phyloP scores from a whole-genome alignment of 2,113 vertebrate species.

The Heterotis niloticus region DNA sequence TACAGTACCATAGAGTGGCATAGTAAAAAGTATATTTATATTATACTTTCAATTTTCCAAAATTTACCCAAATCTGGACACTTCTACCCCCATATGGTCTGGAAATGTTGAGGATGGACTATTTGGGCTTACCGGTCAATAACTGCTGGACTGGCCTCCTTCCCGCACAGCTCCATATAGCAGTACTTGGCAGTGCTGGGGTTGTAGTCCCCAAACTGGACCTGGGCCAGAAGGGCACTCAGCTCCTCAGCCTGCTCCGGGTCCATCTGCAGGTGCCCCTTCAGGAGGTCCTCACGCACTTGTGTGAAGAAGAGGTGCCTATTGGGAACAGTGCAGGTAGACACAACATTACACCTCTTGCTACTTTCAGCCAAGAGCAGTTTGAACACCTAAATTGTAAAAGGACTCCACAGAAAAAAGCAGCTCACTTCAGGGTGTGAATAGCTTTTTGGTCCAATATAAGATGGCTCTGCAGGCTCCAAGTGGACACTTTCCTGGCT shows the following conservation, averaged over 20 bases:
- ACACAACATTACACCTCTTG: not conserved
- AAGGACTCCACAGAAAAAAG: not conserved
- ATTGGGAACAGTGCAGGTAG: slow-evolving; percentile 29
- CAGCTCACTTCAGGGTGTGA: not conserved
- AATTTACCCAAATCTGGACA: no score
- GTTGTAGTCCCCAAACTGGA: slow-evolving; percentile 93
- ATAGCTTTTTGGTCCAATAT: no score
- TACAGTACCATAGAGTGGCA: no score
- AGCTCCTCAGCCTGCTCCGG: slow-evolving; percentile 85
- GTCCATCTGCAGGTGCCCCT: slow-evolving; percentile 84
- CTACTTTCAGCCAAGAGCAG: not conserved
- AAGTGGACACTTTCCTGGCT: no score
- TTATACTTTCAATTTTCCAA: no score
- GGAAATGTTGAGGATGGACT: no score
- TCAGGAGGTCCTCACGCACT: slow-evolving; percentile 88
- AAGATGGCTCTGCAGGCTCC: no score
- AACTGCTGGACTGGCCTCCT: slow-evolving; percentile 70
- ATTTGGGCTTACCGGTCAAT: slow-evolving; percentile 56
- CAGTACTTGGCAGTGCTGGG: slow-evolving; percentile 93
- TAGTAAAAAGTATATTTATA: no score
- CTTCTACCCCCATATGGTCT: no score
- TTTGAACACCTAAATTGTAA: not conserved
- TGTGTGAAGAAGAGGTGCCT: slow-evolving; percentile 94
- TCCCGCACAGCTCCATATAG: slow-evolving; percentile 82
- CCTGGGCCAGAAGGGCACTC: slow-evolving; percentile 86